These are phyloP conservation scores for Gouania willdenowi DNA, from an alignment of 2,797 vertebrate genomes.

Conservation along the genomic window DNA sequence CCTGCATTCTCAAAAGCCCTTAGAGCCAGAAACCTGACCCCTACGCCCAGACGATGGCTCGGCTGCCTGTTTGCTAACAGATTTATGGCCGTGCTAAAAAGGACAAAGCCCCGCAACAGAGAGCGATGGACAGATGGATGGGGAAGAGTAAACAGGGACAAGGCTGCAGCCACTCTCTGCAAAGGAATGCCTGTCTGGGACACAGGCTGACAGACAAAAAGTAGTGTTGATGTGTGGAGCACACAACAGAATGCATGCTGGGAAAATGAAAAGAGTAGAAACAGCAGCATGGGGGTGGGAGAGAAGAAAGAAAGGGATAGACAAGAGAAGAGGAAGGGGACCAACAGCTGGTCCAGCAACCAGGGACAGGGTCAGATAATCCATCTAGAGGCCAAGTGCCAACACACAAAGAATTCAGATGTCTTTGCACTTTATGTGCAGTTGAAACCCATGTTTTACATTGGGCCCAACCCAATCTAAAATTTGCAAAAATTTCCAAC, in stretches of 20 bases:
- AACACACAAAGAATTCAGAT: neutral
- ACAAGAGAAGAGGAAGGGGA: neutral
- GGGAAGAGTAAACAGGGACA: conserved; percentile 63
- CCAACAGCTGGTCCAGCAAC: conserved; percentile 14
- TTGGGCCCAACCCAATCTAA: too few species aligned
- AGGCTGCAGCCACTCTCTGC: conserved; percentile 53
- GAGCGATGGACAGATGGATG: conserved; percentile 60
- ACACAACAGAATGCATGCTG: conserved; percentile 43
- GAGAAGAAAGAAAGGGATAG: conserved; percentile 3
- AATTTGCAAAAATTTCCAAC: too few species aligned
- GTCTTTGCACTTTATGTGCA: too few species aligned
- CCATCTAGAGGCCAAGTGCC: conserved; percentile 20
- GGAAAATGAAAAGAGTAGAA: conserved; percentile 39
- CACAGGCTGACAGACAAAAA: conserved; percentile 64
- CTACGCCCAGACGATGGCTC: conserved; percentile 63
- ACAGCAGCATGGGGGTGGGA: conserved; percentile 15
- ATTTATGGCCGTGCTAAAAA: conserved; percentile 77
- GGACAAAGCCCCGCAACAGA: conserved; percentile 65
- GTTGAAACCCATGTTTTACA: too few species aligned
- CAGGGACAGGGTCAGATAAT: conserved; percentile 14
- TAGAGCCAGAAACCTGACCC: conserved; percentile 75
- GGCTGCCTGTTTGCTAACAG: conserved; percentile 77
- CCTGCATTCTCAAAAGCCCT: conserved; percentile 69
- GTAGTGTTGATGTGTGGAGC: conserved; percentile 66
- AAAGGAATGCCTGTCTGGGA: conserved; percentile 67